Percentiles rank a stretch among this genome's conserved stretches.
Conservation (phyloP, 2,113 vertebrate genomes). For the Aspiorhynchus laticeps region DNA sequence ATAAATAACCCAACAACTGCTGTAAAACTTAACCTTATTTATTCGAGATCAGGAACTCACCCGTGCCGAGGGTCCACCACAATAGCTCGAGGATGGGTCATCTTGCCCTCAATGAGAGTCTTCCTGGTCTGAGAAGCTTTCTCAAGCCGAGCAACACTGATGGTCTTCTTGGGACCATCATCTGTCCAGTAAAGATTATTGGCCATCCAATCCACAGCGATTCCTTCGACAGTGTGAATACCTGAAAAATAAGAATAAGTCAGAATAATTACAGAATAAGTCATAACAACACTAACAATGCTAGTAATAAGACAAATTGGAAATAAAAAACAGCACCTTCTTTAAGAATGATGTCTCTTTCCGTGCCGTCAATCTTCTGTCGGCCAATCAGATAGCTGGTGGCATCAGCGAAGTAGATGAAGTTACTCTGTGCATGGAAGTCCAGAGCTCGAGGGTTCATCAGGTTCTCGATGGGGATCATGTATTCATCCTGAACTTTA, state of each 20-base stretch:
- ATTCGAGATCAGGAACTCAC: constrained; percentile 69
- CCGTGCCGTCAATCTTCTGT: constrained; percentile 94
- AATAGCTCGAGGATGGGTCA: constrained; percentile 96
- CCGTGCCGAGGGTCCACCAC: constrained; percentile 94
- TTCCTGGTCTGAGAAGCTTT: constrained; percentile 94
- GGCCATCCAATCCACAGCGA: constrained; percentile 98
- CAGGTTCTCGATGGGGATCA: constrained; percentile 98
- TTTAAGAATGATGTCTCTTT: constrained; percentile 91
- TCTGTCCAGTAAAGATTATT: constrained; percentile 98
- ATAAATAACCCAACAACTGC: not conserved
- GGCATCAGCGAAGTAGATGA: constrained; percentile 96
- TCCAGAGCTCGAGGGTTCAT: constrained; percentile 95
- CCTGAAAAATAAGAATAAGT: constrained; percentile 69
- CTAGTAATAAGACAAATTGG: not conserved
- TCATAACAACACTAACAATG: not conserved
- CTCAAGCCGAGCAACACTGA: constrained; percentile 94
- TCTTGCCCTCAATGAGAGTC: constrained; percentile 94
- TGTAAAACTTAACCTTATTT: not conserved
- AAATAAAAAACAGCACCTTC: constrained; percentile 76
- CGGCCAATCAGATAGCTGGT: constrained; percentile 95
- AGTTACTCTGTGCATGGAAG: constrained; percentile 91
- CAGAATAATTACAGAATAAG: not conserved
- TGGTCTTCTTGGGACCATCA: constrained; percentile 96
- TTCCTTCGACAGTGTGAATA: constrained; percentile 94
- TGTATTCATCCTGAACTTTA: constrained; percentile 94